These are phyloP conservation scores for Pelmatolapia mariae DNA, from an alignment of 2,113 vertebrate genomes.

Conservation along the genomic window DNA sequence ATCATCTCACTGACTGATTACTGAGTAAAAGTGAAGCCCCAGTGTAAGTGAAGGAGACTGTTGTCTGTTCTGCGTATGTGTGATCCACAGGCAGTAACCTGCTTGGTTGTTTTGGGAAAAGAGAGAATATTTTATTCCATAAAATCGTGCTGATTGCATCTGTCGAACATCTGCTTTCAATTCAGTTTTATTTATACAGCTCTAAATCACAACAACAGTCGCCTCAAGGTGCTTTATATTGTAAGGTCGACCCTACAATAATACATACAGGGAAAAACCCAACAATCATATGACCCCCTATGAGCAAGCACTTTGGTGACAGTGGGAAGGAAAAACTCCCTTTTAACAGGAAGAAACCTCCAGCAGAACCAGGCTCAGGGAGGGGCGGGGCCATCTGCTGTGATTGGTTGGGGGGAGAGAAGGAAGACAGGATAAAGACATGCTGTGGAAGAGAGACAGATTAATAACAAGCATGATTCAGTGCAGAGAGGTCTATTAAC, in stretches of 20 bases:
- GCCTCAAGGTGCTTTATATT: no score
- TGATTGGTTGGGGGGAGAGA: not conserved
- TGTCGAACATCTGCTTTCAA: not conserved
- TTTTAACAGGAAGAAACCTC: no score
- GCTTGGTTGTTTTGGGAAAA: not conserved
- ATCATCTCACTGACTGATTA: not conserved
- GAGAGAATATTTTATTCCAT: not conserved
- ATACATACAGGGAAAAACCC: no score
- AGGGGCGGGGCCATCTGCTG: no score
- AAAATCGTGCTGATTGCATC: not conserved
- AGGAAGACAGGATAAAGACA: not conserved
- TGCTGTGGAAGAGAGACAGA: not conserved
- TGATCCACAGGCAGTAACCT: not conserved
- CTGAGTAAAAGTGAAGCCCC: not conserved
- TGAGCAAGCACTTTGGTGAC: no score
- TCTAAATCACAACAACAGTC: no score
- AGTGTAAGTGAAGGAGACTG: not conserved
- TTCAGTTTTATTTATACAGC: no score
- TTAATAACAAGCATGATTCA: accelerated
- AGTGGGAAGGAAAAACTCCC: no score
- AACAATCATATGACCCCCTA: no score
- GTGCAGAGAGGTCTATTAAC: accelerated
- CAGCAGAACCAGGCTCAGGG: no score
- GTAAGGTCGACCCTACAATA: no score
- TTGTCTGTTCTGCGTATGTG: not conserved